Evolutionary conservation across 2,797 vertebrate genomes (phyloP).

Genomic region (Gymnodraco acuticeps): DNA sequence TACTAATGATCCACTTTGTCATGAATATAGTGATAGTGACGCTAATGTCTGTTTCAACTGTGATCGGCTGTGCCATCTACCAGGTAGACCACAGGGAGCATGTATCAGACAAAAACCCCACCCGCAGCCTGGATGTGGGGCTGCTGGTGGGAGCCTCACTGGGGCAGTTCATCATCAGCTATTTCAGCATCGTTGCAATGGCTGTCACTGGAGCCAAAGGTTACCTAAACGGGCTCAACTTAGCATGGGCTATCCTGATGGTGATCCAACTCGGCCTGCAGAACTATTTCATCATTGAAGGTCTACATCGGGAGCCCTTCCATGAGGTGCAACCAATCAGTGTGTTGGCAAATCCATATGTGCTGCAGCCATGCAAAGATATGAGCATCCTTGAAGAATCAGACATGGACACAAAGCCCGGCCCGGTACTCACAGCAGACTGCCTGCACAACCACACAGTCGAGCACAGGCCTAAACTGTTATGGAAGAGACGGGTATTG

Average conservation of each 20-base stretch:
- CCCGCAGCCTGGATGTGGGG: conserved; percentile 91
- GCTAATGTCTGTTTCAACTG: conserved; percentile 87
- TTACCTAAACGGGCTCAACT: conserved; percentile 85
- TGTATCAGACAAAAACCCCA: conserved; percentile 92
- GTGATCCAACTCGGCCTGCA: conserved; percentile 93
- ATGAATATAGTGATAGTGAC: conserved; percentile 89
- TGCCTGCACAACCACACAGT: background rate
- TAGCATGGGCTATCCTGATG: conserved; percentile 88
- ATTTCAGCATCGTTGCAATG: conserved; percentile 92
- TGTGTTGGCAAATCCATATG: conserved; percentile 74
- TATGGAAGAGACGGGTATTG: conserved; percentile 90
- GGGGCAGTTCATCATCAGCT: conserved; percentile 93
- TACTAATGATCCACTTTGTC: conserved; percentile 89
- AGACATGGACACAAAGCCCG: conserved; percentile 41
- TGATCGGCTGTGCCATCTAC: conserved; percentile 87
- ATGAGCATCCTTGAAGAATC: conserved; percentile 51
- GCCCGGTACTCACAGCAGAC: background rate
- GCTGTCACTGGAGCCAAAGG: conserved; percentile 82
- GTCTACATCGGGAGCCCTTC: conserved; percentile 91
- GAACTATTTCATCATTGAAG: conserved; percentile 94
- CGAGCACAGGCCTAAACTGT: conserved; percentile 63
- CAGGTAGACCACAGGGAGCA: conserved; percentile 90
- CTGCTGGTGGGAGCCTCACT: conserved; percentile 93
- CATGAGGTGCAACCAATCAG: conserved; percentile 67
- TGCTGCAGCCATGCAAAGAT: conserved; percentile 72